These are phyloP conservation scores for Rhea pennata DNA, from an alignment of 2,113 vertebrate genomes.

Conservation along the genomic window DNA sequence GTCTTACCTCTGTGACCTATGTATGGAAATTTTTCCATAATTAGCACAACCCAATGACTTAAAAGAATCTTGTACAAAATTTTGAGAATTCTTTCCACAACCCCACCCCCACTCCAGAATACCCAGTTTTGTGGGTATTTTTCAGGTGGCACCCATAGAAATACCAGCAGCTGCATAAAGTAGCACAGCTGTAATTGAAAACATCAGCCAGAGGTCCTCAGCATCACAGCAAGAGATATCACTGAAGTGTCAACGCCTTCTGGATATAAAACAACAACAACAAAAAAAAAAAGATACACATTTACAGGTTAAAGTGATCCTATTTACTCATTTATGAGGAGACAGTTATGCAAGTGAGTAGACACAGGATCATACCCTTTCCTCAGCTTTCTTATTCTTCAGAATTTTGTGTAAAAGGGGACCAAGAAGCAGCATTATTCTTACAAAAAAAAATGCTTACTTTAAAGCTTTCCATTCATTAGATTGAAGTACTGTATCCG, in stretches of 20 bases:
- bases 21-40: neutral
- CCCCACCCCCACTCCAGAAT: neutral
- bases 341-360: neutral
- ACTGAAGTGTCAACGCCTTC: neutral
- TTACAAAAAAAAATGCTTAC: conserved; percentile 18
- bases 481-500: conserved; percentile 13
- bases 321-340: neutral
- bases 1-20: neutral
- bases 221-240: neutral
- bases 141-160: neutral
- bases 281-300: neutral
- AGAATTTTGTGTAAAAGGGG: neutral
- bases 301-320: neutral
- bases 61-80: neutral
- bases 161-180: neutral
- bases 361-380: neutral
- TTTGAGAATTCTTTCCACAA: neutral
- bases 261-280: neutral
- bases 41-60: neutral
- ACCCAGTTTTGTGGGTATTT: neutral
- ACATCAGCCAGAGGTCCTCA: neutral
- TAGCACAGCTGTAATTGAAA: neutral
- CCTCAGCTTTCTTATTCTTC: neutral
- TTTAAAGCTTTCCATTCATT: conserved; percentile 38
- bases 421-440: neutral